Percentiles rank a stretch among this genome's conserved stretches.
Conservation (phyloP, 1,140 invertebrate species). For the Drosophila bifasciata region DNA sequence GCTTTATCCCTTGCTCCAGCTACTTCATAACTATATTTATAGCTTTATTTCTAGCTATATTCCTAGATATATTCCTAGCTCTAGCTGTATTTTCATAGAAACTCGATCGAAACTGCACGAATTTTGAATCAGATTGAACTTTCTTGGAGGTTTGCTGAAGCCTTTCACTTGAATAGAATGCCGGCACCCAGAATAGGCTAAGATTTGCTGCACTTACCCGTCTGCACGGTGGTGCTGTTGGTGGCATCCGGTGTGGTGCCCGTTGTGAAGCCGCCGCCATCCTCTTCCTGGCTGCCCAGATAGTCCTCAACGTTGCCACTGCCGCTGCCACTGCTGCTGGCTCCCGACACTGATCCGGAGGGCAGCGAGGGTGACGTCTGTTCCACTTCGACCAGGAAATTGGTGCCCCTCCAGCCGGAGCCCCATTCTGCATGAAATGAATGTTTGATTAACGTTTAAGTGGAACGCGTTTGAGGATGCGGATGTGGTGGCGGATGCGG, state of each 20-base stretch:
- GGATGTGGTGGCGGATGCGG: no score
- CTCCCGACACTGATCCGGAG: constrained; percentile 21
- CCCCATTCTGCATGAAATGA: constrained; percentile 68
- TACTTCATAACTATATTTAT: no score
- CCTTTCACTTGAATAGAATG: no score
- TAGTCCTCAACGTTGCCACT: constrained; percentile 66
- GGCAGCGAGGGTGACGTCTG: constrained; percentile 63
- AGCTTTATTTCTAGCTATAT: no score
- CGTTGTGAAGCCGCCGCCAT: constrained; percentile 29
- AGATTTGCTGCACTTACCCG: constrained; percentile 44
- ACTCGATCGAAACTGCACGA: no score
- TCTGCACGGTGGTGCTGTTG: constrained; percentile 50
- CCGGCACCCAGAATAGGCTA: no score
- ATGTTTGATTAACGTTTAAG: not conserved
- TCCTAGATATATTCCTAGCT: no score
- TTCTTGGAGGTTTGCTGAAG: no score
- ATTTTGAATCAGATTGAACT: no score
- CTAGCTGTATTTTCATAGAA: no score
- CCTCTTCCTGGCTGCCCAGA: constrained; percentile 66
- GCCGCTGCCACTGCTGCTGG: constrained; percentile 32
- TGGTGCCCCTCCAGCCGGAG: constrained; percentile 76
- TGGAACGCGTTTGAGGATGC: no score
- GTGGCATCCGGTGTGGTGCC: constrained; percentile 43
- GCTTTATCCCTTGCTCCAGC: no score
- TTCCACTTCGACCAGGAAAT: constrained; percentile 82